These are phyloP conservation scores for Choreutis nemorana DNA, from an alignment of 2,888 invertebrate genomes.

Conservation along the genomic window DNA sequence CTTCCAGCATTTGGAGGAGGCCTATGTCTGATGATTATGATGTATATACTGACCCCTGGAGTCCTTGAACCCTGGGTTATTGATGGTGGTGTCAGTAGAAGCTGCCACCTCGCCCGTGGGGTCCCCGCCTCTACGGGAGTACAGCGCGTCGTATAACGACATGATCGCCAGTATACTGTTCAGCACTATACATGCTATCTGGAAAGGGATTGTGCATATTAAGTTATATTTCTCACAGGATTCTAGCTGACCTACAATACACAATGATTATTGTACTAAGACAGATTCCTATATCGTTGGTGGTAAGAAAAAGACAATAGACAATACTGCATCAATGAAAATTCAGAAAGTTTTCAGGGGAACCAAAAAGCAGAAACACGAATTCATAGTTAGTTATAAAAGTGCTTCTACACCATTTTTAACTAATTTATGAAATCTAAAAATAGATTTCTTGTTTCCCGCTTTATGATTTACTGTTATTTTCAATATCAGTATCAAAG, in stretches of 20 bases:
- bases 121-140: constrained; percentile 81
- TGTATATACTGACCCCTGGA: constrained; percentile 47
- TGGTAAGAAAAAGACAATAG: constrained; percentile 2
- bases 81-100: constrained; percentile 77
- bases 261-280: not conserved
- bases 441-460: too few species aligned
- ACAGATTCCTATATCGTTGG: not conserved
- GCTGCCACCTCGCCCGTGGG: constrained; percentile 73
- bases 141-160: constrained; percentile 82
- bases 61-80: constrained; percentile 88
- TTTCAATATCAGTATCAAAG: too few species aligned
- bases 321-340: too few species aligned
- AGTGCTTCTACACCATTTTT: too few species aligned
- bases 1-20: too few species aligned
- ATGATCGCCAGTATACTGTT: constrained; percentile 79
- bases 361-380: too few species aligned
- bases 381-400: too few species aligned
- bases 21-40: too few species aligned
- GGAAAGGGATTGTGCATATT: constrained; percentile 36
- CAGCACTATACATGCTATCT: constrained; percentile 81
- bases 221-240: not conserved
- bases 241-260: not conserved
- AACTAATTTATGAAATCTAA: too few species aligned
- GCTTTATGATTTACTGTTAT: too few species aligned
- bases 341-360: too few species aligned